Conservation (phyloP, 1,140 invertebrate species). For the Drosophila navojoa region DNA sequence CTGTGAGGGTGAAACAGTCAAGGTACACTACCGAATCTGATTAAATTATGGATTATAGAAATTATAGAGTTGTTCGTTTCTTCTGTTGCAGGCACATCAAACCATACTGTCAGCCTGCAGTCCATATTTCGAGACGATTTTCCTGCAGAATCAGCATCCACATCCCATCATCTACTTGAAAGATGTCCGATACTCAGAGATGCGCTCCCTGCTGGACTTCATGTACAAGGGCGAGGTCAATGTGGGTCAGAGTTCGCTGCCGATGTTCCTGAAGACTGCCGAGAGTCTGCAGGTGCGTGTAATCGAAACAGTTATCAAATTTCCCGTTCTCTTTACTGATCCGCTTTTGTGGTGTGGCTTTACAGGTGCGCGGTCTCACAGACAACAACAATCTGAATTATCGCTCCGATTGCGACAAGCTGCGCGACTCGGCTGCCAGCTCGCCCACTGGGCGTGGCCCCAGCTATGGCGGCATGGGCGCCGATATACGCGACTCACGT, state of each 20-base stretch:
- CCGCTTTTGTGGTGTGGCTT: background rate
- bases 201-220: constrained; percentile 94
- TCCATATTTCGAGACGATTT: constrained; percentile 97
- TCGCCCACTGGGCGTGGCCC: constrained; percentile 75
- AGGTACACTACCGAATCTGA: constrained; percentile 83
- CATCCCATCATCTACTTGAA: constrained; percentile 96
- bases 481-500: constrained; percentile 68
- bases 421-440: constrained; percentile 76
- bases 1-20: constrained; percentile 95
- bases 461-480: constrained; percentile 56
- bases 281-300: constrained; percentile 92
- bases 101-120: constrained; percentile 96
- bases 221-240: constrained; percentile 97
- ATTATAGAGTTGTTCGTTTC: background rate
- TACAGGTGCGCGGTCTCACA: constrained; percentile 89
- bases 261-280: constrained; percentile 95
- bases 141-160: constrained; percentile 94
- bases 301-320: too few relatives aligned
- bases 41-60: background rate
- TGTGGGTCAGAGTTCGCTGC: constrained; percentile 93
- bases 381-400: constrained; percentile 91
- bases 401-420: constrained; percentile 78
- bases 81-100: constrained; percentile 89
- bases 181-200: constrained; percentile 94
- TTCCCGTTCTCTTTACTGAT: background rate